A percentile compares a stretch with the other conserved stretches of the same genome.
Evolutionary conservation across 2,888 invertebrate genomes (phyloP).

Genomic region (Callyntrura sp.): DNA sequence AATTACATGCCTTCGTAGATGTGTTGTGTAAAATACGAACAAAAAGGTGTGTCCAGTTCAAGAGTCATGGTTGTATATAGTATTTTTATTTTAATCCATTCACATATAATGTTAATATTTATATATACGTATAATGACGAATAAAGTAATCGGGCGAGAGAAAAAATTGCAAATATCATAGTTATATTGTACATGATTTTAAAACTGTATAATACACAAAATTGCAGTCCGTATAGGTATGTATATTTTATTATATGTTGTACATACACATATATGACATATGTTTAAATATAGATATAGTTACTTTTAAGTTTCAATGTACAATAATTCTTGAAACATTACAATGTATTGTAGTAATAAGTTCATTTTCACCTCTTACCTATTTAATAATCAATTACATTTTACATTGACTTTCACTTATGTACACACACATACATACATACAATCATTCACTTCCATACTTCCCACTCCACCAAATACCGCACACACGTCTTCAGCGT

Average conservation of each 20-base stretch:
- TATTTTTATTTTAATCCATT: neutral
- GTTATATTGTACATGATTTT: neutral
- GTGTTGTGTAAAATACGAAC: too few species aligned
- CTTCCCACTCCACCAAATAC: too few species aligned
- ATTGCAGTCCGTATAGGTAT: slow-evolving; percentile 28
- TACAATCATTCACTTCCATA: neutral
- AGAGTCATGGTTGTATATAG: neutral
- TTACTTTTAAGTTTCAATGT: neutral
- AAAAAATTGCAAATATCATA: slow-evolving; percentile 7
- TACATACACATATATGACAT: neutral
- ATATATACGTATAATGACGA: neutral
- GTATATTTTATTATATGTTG: neutral
- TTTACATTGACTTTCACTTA: neutral
- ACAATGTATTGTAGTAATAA: slow-evolving; percentile 29
- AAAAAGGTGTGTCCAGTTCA: neutral
- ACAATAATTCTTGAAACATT: neutral
- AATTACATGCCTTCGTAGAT: too few species aligned
- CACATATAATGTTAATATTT: neutral
- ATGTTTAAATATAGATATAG: neutral
- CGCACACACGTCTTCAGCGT: too few species aligned
- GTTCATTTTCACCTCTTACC: neutral
- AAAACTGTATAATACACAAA: slow-evolving; percentile 3
- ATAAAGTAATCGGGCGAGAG: slow-evolving; percentile 6
- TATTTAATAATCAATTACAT: neutral
- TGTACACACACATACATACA: neutral